Base-by-base conservation (phyloP, 2,113 vertebrate species). In the Plestiodon gilberti region DNA sequence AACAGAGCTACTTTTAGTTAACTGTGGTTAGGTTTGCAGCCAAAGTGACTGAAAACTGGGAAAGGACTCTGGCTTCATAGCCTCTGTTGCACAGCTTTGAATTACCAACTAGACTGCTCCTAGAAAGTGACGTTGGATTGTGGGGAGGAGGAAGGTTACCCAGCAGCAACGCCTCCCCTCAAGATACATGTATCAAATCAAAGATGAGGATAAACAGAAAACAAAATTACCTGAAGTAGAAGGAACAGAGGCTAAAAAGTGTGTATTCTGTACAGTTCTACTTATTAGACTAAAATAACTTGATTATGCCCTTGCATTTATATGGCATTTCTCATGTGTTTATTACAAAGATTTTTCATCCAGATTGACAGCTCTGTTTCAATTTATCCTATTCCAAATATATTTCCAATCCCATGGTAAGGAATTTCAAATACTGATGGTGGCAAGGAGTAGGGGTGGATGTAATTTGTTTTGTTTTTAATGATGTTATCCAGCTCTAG, bases 401-500 rank as follows among this genome's bases (percentile, higher is more conserved):
- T 7, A 48, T 59, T 43, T 75, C 55, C 74, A 35, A 82, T 82
- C 25, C 67, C 71, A 70, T 83, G 64, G 78, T 84, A 48, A 81
- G 38, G 90, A 88, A 88, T 89, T 89, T 64, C 82, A 90, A 92
- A 77, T 64, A 82, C 43, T 88, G 79, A 40, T 79, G 78, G 15
- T 14, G 79, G 83, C 89, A 88, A 93, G 77, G 0, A 3, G 2
- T 80, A 83, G 81, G 10, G 15, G 89, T 88, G 80, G 90, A 35
- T 86, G 90, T 90, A 81, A 82, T 85, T 78, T 78, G 4, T 89
- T 84, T 28, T 59, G 79, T 69, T 1, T 6, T 65, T 78, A 93
- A 81, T 65, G 93, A 89, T 78, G 90, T 67, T 82, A 62, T 79
- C 78, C n/a, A 81, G 48, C 69, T 91, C 90, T 86, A 89, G 74